Evolutionary conservation across 1,140 invertebrate species (phyloP), one percentile per base, ranked within the genome.

Genomic region (Ostrea edulis): DNA sequence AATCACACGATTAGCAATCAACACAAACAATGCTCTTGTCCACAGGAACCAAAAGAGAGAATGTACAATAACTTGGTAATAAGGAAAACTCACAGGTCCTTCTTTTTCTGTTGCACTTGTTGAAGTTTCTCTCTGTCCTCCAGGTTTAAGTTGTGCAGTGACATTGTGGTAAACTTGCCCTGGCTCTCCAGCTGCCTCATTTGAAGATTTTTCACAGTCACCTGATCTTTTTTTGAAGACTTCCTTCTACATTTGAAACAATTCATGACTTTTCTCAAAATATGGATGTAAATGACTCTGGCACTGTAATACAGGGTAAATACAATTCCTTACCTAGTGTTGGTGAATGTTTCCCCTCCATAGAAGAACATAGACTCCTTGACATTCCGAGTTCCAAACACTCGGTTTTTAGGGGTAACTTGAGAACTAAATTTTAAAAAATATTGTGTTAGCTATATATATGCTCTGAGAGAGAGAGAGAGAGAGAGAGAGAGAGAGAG

Each of bases 281-380:
- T 44, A 44, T 44, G 0, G 5, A 62, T 62, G 17, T 62, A 62
- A 62, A 7, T 17, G 17, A 62, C 55, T 62, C 55, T 20, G n/a
- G 20, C 25, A 81, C 0, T 11, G 14, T 20, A 44, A 81, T 14
- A 29, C 35, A 77, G 35, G 12, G 2, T 51, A 81, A 81, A 17
- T 81, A 17, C 22, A 51, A 81, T 17, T 44, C 17, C 0, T 0
- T 54, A 83, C 92, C 82, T 88, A 53, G 87, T 84, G 54, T 93
- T 87, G 62, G 90, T 91, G 84, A 90, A 94, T 44, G 92, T 93
- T 84, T 94, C 92, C 58, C 95, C 95, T 81, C 93, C 93, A 92
- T 95, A 95, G 65, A 95, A 93, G 82, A 92, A 93, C 35, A 93
- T 87, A 51, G 91, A 86, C 71, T 90, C 92, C 82, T 87, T 86